Evolutionary conservation across 2,113 vertebrate species (phyloP).

Genomic region (Scatophagus argus): DNA sequence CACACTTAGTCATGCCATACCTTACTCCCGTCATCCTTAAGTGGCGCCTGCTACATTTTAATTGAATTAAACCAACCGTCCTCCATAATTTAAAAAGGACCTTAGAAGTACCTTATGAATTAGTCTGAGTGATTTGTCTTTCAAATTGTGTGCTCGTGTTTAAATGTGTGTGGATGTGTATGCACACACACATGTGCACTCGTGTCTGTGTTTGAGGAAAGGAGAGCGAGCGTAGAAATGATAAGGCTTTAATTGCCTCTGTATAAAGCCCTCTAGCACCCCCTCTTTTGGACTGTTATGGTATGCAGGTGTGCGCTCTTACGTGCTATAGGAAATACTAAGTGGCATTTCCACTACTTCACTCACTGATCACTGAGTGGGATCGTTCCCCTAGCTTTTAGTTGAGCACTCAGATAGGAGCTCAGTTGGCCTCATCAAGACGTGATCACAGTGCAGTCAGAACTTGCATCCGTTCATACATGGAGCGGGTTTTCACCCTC

Average conservation of each 20-base stretch:
- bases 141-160: conserved; percentile 48
- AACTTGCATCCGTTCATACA: not conserved
- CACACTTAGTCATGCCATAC: conserved; percentile 59
- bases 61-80: conserved; percentile 80
- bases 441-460: not conserved
- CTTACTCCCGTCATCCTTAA: conserved; percentile 59
- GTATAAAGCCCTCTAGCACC: conserved; percentile 61
- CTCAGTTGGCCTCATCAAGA: not conserved
- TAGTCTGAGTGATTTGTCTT: conserved; percentile 70
- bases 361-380: conserved; percentile 38
- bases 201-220: conserved; percentile 62
- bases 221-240: conserved; percentile 62
- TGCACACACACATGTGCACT: conserved; percentile 27
- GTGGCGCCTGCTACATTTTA: conserved; percentile 72
- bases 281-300: conserved; percentile 47
- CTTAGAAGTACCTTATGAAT: conserved; percentile 76
- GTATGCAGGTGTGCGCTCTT: conserved; percentile 73
- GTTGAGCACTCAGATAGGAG: not conserved
- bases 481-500: not conserved
- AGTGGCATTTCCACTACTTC: conserved; percentile 41
- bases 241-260: conserved; percentile 81
- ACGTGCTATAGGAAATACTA: conserved; percentile 59
- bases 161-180: conserved; percentile 26
- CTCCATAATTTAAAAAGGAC: conserved; percentile 65
- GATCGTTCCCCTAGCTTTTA: conserved; percentile 40